phyloP scores from a whole-genome alignment of 2,113 vertebrate genomes.

The Crypturellus undulatus region DNA sequence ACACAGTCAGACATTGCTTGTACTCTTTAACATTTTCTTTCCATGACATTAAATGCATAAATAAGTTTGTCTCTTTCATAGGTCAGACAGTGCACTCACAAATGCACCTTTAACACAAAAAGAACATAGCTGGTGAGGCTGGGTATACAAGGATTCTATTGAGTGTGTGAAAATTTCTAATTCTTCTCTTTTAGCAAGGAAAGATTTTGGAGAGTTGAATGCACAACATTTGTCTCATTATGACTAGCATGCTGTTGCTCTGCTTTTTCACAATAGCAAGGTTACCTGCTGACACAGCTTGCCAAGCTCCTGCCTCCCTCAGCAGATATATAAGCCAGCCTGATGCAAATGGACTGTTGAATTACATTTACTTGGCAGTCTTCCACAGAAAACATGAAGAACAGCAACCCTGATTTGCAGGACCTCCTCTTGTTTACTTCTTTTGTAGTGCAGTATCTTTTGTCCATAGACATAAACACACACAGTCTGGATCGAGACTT shows the following conservation, averaged over 20 bases:
- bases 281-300: conserved; percentile 54
- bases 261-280: conserved; percentile 37
- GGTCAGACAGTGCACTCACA: not conserved
- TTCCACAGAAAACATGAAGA: conserved; percentile 37
- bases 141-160: not conserved
- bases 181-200: conserved; percentile 28
- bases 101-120: not conserved
- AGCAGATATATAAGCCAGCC: conserved; percentile 1
- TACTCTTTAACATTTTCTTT: not conserved
- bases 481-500: not conserved
- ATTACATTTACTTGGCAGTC: conserved; percentile 41
- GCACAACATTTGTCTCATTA: conserved; percentile 38
- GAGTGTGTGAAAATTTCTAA: not conserved
- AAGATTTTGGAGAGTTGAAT: conserved; percentile 12
- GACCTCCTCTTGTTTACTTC: not conserved
- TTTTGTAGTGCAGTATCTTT: not conserved
- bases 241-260: conserved; percentile 17
- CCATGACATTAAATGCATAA: not conserved
- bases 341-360: conserved; percentile 57
- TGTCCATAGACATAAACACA: not conserved
- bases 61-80: not conserved
- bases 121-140: not conserved
- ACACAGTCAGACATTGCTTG: not conserved
- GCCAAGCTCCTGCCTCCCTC: conserved; percentile 44
- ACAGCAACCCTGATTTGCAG: conserved; percentile 28